Percentiles rank a stretch among this genome's conserved stretches.
Evolutionary conservation across 2,797 vertebrate species (phyloP).

Genomic region (Forpus xanthops): DNA sequence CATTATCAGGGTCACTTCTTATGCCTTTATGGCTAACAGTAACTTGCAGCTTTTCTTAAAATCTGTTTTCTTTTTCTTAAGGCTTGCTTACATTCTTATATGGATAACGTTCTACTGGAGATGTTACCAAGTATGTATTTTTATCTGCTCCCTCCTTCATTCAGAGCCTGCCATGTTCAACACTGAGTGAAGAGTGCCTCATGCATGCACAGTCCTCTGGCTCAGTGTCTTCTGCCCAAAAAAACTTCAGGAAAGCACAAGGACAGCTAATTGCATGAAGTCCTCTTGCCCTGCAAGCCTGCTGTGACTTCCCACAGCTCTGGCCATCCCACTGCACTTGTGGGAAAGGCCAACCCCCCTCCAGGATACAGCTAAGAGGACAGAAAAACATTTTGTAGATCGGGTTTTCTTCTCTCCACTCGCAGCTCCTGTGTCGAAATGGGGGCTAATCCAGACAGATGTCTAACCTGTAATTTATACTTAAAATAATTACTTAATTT

Average conservation of each 20-base stretch:
- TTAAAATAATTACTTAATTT: no score
- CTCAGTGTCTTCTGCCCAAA: background rate
- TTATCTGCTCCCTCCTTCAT: background rate
- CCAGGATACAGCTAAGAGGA: background rate
- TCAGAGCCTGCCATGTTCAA: background rate
- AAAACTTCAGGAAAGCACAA: background rate
- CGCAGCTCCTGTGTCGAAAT: background rate
- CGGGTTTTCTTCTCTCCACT: background rate
- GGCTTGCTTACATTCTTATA: background rate
- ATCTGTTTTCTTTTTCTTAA: background rate
- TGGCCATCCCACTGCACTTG: background rate
- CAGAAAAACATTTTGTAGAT: background rate
- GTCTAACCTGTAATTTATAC: background rate
- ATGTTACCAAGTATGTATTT: background rate
- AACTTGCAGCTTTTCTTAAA: background rate
- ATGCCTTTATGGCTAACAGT: background rate
- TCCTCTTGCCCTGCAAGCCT: background rate
- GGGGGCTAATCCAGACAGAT: background rate
- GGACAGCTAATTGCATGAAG: background rate
- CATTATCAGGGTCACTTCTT: background rate
- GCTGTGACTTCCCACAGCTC: background rate
- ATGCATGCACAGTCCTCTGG: rapidly evolving
- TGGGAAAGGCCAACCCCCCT: background rate
- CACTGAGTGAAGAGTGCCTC: background rate
- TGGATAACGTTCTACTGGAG: background rate